These are phyloP conservation scores for Lepidocolaptes lacrymiger DNA, from an alignment of 2,797 vertebrate genomes.

Conservation along the genomic window DNA sequence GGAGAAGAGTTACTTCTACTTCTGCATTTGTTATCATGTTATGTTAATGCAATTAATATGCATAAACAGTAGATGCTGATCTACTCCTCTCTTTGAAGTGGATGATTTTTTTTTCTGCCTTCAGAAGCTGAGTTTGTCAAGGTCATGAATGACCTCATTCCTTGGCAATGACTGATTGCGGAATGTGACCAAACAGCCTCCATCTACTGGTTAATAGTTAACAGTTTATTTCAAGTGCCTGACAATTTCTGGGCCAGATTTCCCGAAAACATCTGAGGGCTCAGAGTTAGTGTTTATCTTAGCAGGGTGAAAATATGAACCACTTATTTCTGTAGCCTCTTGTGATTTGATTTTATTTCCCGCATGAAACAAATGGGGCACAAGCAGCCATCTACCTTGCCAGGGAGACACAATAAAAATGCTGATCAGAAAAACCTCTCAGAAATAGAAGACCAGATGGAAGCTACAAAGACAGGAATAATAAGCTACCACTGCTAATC, in stretches of 20 bases:
- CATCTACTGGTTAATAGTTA: slow-evolving; percentile 34
- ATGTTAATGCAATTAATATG: neutral
- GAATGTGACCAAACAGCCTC: neutral
- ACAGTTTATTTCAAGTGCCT: slow-evolving; percentile 28
- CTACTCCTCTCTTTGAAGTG: neutral
- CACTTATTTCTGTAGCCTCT: neutral
- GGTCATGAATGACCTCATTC: slow-evolving; percentile 4
- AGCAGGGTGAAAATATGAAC: neutral
- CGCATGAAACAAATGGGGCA: neutral
- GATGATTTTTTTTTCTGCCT: neutral
- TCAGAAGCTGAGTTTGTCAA: neutral
- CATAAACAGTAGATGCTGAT: neutral
- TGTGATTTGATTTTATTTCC: neutral
- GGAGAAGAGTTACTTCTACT: neutral
- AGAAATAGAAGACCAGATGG: neutral
- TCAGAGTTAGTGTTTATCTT: slow-evolving; percentile 57
- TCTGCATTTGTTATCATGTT: neutral
- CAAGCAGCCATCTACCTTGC: neutral
- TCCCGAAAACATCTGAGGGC: neutral
- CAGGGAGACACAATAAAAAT: neutral
- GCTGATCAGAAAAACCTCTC: neutral
- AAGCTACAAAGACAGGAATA: neutral
- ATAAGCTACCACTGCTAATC: neutral
- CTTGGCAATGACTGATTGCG: neutral
- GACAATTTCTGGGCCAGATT: neutral